These are phyloP conservation scores for Eupristina koningsbergeri DNA, from an alignment of 1,140 invertebrate genomes.

Conservation along the genomic window DNA sequence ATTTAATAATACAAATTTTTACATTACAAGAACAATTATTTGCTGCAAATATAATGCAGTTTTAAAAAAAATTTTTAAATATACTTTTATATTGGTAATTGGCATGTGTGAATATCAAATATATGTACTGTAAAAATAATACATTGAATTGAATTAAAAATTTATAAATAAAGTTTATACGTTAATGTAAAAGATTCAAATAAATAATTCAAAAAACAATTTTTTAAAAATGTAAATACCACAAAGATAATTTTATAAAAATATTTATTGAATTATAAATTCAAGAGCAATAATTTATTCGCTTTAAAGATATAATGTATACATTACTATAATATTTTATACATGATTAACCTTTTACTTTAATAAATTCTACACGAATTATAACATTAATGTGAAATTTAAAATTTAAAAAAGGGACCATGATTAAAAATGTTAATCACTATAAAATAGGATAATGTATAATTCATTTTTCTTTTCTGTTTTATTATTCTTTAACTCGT, in stretches of 20 bases:
- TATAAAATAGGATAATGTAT: neutral
- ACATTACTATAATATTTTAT: neutral
- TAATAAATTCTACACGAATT: conserved; percentile 2
- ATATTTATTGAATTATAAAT: neutral
- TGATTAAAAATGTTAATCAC: neutral
- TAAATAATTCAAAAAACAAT: neutral
- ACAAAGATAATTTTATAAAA: neutral
- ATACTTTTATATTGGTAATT: too few relatives aligned
- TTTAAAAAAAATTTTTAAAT: too few relatives aligned
- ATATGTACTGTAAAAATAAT: too few relatives aligned
- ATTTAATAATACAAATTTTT: too few relatives aligned
- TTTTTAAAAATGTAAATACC: neutral
- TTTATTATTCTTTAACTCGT: neutral
- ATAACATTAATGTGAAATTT: neutral
- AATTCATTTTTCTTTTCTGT: neutral
- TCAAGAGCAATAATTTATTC: conserved; percentile 1
- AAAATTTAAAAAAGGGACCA: neutral
- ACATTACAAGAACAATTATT: too few relatives aligned
- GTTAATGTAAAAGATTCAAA: too few relatives aligned
- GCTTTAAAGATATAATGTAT: neutral
- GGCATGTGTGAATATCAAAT: too few relatives aligned
- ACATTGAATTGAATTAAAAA: too few relatives aligned
- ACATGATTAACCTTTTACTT: conserved; percentile 25
- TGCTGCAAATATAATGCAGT: too few relatives aligned
- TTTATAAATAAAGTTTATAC: too few relatives aligned